Percentiles rank a stretch among this genome's conserved stretches.
These are phyloP conservation scores for Chalcis sispes DNA, from an alignment of 2,888 invertebrate genomes.

Conservation along the genomic window DNA sequence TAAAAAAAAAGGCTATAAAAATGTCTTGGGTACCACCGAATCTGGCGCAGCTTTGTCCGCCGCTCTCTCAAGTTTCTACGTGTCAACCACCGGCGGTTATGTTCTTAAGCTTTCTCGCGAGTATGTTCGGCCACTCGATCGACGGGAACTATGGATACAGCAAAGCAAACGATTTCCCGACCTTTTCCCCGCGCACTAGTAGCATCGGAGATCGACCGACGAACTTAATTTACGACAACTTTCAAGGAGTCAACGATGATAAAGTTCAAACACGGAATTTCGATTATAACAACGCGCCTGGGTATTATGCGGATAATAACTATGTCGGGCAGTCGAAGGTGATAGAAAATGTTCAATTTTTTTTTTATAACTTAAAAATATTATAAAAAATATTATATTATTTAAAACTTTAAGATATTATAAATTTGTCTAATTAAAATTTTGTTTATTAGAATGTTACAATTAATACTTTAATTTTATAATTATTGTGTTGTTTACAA, in stretches of 20 bases:
- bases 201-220: not conserved
- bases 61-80: slow-evolving; percentile 78
- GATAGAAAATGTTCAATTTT: not conserved
- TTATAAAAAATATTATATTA: not conserved
- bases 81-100: slow-evolving; percentile 80
- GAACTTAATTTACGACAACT: not conserved
- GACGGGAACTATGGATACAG: slow-evolving; percentile 69
- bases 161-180: not conserved
- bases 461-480: too few species aligned
- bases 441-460: too few species aligned
- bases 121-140: slow-evolving; percentile 79
- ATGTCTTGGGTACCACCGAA: slow-evolving; percentile 80
- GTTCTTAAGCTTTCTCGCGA: slow-evolving; percentile 79
- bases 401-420: not conserved
- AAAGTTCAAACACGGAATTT: slow-evolving; percentile 27
- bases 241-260: not conserved
- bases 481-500: too few species aligned
- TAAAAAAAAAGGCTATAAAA: not conserved
- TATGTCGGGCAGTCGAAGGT: not conserved
- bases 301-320: slow-evolving; percentile 15
- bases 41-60: slow-evolving; percentile 78
- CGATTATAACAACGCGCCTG: not conserved
- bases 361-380: not conserved
- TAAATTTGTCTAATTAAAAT: too few species aligned
- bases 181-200: not conserved